These are phyloP conservation scores for Lycodopsis pacificus DNA, from an alignment of 2,797 vertebrate genomes.

Conservation along the genomic window DNA sequence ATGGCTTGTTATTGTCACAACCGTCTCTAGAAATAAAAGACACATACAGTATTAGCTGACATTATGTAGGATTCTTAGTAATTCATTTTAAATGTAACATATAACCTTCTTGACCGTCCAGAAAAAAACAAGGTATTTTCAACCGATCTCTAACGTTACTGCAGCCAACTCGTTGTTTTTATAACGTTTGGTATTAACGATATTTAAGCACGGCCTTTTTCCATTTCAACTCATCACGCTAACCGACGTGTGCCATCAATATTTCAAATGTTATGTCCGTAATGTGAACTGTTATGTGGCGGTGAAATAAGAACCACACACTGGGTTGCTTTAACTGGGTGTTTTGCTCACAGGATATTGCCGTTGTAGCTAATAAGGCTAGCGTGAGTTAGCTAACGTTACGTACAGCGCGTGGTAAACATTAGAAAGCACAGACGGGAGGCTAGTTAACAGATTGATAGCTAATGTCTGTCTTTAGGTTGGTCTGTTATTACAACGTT, in stretches of 20 bases:
- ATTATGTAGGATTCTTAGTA: fast-evolving
- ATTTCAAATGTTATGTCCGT: background rate
- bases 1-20: conserved; percentile 75
- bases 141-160: background rate
- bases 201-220: background rate
- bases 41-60: background rate
- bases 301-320: fast-evolving
- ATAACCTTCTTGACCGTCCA: background rate
- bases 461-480: fast-evolving
- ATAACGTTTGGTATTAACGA: background rate
- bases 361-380: conserved; percentile 21
- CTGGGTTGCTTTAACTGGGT: background rate
- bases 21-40: conserved; percentile 43
- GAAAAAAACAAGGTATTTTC: background rate
- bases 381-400: conserved; percentile 36
- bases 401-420: conserved; percentile 38
- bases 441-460: background rate
- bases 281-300: background rate
- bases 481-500: background rate
- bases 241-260: background rate
- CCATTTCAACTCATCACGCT: fast-evolving
- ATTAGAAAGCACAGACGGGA: background rate
- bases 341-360: conserved; percentile 2
- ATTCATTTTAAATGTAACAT: background rate
- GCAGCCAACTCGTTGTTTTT: background rate